A percentile compares a stretch with the other conserved stretches of the same genome.
Evolutionary conservation across 2,113 vertebrate species (phyloP).

Genomic region (Oriolus oriolus): DNA sequence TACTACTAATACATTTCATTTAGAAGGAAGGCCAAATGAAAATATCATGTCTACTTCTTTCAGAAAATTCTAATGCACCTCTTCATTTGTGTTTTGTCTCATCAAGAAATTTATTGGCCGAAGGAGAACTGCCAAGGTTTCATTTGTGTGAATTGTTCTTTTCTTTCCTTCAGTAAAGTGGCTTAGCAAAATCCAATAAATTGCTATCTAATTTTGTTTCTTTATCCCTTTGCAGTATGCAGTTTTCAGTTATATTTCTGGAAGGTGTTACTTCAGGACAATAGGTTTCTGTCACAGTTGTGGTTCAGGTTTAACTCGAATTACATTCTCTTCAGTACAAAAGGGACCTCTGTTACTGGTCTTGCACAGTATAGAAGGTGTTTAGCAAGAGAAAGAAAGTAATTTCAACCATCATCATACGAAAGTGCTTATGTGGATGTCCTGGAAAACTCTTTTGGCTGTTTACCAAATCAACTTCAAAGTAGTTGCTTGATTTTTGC

Average conservation of each 20-base stretch:
- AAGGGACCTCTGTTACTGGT: neutral
- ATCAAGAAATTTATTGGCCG: neutral
- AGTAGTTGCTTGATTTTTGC: neutral
- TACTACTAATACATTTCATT: conserved; percentile 40
- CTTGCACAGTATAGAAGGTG: neutral
- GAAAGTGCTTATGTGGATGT: neutral
- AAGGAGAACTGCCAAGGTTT: neutral
- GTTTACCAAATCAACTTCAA: neutral
- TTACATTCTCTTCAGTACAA: neutral
- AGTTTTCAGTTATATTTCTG: neutral
- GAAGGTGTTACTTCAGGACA: neutral
- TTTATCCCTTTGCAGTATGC: neutral
- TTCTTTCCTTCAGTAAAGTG: neutral
- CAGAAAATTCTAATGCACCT: neutral
- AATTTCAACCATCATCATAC: neutral
- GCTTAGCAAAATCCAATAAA: neutral
- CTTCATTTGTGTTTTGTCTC: neutral
- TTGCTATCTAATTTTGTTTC: neutral
- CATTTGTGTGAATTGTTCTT: neutral
- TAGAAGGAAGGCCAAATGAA: neutral
- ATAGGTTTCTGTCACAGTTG: neutral
- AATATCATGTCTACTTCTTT: neutral
- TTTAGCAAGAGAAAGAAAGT: neutral
- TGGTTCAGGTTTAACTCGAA: neutral
- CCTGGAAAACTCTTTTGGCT: neutral